phyloP scores from a whole-genome alignment of 1,140 invertebrate genomes.

The Pinna nobilis region DNA sequence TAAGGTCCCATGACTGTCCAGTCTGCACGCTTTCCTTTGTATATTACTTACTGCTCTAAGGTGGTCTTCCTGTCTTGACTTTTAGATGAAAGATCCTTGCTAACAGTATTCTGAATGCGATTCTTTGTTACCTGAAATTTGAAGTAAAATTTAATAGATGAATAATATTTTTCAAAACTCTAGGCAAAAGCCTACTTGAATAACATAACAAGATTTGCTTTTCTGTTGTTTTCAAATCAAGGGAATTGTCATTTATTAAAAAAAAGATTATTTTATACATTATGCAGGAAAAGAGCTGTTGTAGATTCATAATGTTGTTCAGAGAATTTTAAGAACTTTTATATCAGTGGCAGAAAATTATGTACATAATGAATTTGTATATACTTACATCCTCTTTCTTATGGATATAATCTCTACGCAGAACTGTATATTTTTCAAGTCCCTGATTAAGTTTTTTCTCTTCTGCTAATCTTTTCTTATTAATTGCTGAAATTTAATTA shows the following conservation, averaged over 20 bases:
- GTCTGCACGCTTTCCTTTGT: neutral
- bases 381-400: conserved; percentile 68
- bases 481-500: conserved; percentile 62
- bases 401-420: conserved; percentile 66
- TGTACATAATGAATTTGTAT: neutral
- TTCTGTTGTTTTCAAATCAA: no score
- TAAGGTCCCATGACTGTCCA: no score
- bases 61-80: conserved; percentile 58
- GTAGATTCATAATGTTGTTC: no score
- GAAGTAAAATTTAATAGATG: neutral
- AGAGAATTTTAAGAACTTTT: neutral
- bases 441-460: conserved; percentile 71
- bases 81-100: conserved; percentile 54
- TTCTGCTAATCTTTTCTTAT: conserved; percentile 67
- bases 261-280: no score
- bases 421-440: conserved; percentile 67
- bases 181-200: no score
- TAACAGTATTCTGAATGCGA: conserved; percentile 58
- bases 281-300: no score
- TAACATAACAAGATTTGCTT: no score
- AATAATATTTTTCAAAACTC: neutral
- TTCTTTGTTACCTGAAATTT: conserved; percentile 59
- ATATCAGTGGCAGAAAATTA: neutral
- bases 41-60: conserved; percentile 57
- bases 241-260: no score